These are phyloP conservation scores for Anguilla obscura DNA, from an alignment of 2,797 vertebrate genomes.

Conservation along the genomic window DNA sequence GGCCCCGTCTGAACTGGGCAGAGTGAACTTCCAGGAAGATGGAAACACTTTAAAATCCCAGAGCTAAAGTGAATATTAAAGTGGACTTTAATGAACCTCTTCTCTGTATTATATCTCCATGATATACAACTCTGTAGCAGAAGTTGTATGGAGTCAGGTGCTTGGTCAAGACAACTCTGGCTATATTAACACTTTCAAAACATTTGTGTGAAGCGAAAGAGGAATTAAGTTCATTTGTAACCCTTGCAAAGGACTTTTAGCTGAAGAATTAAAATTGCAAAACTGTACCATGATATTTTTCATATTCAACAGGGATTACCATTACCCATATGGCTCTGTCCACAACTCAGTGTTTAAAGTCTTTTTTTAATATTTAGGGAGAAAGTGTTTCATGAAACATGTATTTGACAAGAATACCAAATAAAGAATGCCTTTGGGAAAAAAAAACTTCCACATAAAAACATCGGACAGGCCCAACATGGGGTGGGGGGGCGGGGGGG, in stretches of 20 bases:
- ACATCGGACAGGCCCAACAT: not conserved
- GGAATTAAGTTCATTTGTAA: not conserved
- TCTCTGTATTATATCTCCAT: not conserved
- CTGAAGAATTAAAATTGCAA: not conserved
- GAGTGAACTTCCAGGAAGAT: conserved; percentile 21
- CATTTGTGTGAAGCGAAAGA: not conserved
- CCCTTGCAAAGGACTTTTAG: not conserved
- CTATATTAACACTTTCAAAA: not conserved
- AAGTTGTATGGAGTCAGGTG: not conserved
- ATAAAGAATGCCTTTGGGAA: not conserved
- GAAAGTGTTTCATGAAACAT: not conserved
- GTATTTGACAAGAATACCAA: not conserved
- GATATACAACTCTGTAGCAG: not conserved
- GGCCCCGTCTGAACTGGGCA: not conserved
- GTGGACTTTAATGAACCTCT: not conserved
- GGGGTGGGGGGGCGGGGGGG: not conserved
- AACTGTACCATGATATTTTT: not conserved
- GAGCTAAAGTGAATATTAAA: conserved; percentile 7
- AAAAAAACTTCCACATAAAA: not conserved
- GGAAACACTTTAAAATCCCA: conserved; percentile 14
- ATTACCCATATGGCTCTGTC: not conserved
- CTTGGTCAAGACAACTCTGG: not conserved
- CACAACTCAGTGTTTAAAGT: not conserved
- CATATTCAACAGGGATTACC: not conserved
- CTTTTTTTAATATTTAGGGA: not conserved